Evolutionary conservation across 2,113 vertebrate genomes (phyloP), one percentile per base, ranked within the genome.

Genomic region (Naja naja): DNA sequence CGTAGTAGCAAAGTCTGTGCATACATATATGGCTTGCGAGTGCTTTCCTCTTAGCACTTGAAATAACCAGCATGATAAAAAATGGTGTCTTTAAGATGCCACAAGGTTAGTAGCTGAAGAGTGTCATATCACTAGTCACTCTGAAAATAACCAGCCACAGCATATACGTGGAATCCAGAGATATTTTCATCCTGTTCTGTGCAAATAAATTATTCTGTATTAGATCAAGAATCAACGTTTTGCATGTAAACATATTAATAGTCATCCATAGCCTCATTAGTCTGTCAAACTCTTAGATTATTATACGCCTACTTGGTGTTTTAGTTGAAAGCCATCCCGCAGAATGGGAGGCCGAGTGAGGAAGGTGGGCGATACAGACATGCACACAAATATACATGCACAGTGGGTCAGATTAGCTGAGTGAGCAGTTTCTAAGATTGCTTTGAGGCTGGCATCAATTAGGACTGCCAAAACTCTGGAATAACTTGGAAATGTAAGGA

Each of bases 341-440:
- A 60, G 95, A 92, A 96, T 89, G 95, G 95, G 93, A 96, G 95
- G 94, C 95, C 87, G 14, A 93, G 18, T 81, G 22, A 97, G 97
- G 97, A 97, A 97, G 95, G 97, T 97, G 96, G 97, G 97, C 96
- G 97, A 96, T 94, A 93, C 14, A 69, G 92, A 96, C 94, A 96
- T 95, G 92, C 95, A 58, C 56, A n/a, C 20, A 91, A 3, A 87
- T 87, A 58, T 10, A 91, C 3, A 5, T 94, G 85, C 54, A 94
- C 95, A 93, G 92, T 52, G 91, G 56, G 69, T 22, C 91, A 89
- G 95, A 96, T 96, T 92, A 96, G 97, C 97, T 97, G 97, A 97
- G 95, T 92, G 96, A 93, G 93, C 97, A 96, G 43, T 96, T 96
- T 90, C 93, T 91, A 95, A 95, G 92, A 93, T 94, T 96, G 93